These are phyloP conservation scores for Etheostoma perlongum DNA, from an alignment of 2,797 vertebrate species.

Conservation along the genomic window DNA sequence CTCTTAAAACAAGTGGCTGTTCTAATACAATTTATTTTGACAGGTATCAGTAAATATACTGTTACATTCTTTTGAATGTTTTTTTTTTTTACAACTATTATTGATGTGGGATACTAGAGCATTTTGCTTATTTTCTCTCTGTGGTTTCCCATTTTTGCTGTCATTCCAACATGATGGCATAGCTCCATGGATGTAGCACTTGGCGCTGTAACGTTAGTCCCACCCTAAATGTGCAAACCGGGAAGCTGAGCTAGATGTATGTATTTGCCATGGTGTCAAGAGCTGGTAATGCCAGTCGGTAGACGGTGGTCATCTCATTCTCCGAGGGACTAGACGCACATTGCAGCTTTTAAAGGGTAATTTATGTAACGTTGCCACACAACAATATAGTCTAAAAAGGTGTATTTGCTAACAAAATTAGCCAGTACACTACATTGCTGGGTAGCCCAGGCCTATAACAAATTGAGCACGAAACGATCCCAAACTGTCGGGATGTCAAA, in stretches of 20 bases:
- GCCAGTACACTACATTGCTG: too few relatives aligned
- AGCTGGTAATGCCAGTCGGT: constrained; percentile 1
- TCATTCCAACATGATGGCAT: too few relatives aligned
- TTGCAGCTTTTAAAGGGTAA: constrained; percentile 50
- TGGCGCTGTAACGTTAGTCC: background rate
- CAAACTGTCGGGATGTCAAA: too few relatives aligned
- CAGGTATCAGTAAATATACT: background rate
- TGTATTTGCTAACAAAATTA: background rate
- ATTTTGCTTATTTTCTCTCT: too few relatives aligned
- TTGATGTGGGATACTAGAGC: too few relatives aligned
- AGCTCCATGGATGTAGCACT: too few relatives aligned
- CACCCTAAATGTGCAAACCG: background rate
- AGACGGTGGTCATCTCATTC: constrained; percentile 39
- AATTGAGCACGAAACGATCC: background rate
- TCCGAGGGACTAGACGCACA: background rate
- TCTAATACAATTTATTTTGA: background rate
- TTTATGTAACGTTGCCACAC: fast-evolving
- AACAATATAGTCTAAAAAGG: fast-evolving
- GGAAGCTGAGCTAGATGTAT: constrained; percentile 17
- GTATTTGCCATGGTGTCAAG: background rate
- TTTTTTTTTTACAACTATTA: too few relatives aligned
- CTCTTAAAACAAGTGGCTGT: background rate
- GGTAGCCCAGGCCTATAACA: background rate
- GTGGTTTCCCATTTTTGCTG: too few relatives aligned
- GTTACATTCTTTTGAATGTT: too few relatives aligned